Evolutionary conservation across 1,140 invertebrate genomes (phyloP).

Genomic region (Muscidifurax raptorellus): DNA sequence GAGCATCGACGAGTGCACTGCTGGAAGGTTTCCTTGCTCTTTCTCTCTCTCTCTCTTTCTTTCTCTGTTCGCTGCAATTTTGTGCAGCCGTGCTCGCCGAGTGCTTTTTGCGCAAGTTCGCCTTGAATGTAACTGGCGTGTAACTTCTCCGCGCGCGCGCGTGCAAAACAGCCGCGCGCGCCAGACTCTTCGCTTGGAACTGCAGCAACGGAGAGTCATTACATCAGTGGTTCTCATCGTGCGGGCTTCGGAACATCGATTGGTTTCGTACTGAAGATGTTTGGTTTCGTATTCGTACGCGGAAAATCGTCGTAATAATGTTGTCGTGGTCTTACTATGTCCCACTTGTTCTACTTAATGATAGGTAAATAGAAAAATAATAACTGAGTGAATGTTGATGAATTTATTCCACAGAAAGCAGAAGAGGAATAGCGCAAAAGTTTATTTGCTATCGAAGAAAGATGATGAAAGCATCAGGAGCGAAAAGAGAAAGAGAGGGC

Average conservation of each 20-base stretch:
- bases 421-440: neutral
- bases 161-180: slow-evolving; percentile 19
- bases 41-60: neutral
- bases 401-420: neutral
- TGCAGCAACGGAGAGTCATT: slow-evolving; percentile 29
- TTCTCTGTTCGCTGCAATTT: neutral
- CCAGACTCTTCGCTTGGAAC: neutral
- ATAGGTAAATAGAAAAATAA: no score
- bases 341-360: no score
- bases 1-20: neutral
- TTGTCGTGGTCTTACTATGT: neutral
- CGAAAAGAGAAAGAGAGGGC: neutral
- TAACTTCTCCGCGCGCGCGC: slow-evolving; percentile 52
- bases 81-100: slow-evolving; percentile 37
- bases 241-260: neutral
- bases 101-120: slow-evolving; percentile 53
- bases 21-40: neutral
- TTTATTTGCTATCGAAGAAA: neutral
- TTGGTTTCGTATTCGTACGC: no score
- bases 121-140: slow-evolving; percentile 58
- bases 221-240: slow-evolving; percentile 30
- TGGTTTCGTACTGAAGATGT: neutral
- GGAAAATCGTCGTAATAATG: no score
- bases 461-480: neutral
- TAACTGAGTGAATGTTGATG: neutral